Conservation (phyloP, 1,140 invertebrate species). For the Metaphire vulgaris region DNA sequence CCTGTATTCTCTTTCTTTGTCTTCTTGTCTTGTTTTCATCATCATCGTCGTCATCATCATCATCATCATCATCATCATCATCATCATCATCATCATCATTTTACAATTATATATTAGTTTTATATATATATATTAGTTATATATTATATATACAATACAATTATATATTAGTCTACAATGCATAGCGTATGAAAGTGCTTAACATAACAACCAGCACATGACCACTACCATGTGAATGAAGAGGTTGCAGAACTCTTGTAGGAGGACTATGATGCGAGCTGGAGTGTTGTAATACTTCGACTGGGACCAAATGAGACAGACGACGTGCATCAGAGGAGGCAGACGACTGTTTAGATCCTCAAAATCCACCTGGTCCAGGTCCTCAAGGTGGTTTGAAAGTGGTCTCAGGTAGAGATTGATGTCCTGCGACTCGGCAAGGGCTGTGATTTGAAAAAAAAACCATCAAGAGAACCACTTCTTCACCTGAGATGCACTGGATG, state of each 20-base stretch:
- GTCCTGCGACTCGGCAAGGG: constrained; percentile 81
- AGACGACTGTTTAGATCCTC: constrained; percentile 42
- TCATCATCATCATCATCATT: too few relatives aligned
- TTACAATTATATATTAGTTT: too few relatives aligned
- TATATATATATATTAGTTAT: too few relatives aligned
- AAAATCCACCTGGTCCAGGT: constrained; percentile 66
- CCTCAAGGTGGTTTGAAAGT: constrained; percentile 69
- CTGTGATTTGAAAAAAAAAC: constrained; percentile 49
- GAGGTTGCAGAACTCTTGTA: constrained; percentile 83
- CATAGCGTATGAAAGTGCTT: too few relatives aligned
- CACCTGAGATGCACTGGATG: neutral
- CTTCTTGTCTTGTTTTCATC: too few relatives aligned
- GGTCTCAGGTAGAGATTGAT: constrained; percentile 80
- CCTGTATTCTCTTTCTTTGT: too few relatives aligned
- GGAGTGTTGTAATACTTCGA: constrained; percentile 83
- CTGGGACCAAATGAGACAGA: constrained; percentile 81
- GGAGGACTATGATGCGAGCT: constrained; percentile 76
- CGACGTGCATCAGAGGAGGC: constrained; percentile 65
- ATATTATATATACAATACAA: too few relatives aligned
- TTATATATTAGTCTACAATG: too few relatives aligned
- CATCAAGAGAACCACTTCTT: neutral
- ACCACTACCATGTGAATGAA: constrained; percentile 66
- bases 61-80: too few relatives aligned
- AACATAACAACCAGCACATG: too few relatives aligned
- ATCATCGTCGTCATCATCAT: too few relatives aligned